A percentile compares a stretch with the other conserved stretches of the same genome.
Conservation (phyloP, 2,797 vertebrate species). For the Gambusia yucatana region DNA sequence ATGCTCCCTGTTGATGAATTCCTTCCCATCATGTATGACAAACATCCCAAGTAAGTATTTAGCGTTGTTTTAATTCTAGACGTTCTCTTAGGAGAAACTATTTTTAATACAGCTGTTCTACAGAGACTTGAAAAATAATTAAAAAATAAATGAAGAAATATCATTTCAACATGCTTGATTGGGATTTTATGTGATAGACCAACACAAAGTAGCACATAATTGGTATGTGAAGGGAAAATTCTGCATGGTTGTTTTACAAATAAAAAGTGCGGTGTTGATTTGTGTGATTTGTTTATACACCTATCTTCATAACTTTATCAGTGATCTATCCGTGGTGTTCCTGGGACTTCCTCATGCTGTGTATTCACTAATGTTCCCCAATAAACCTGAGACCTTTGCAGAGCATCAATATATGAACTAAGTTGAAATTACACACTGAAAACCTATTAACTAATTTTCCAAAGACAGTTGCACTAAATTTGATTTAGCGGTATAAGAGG, state of each 20-base stretch:
- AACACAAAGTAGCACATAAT: background rate
- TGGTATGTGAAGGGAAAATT: background rate
- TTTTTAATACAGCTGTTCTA: background rate
- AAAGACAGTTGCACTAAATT: background rate
- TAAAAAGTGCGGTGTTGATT: background rate
- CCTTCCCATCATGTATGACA: conserved; percentile 97
- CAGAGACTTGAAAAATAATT: background rate
- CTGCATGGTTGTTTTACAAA: background rate
- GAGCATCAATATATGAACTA: background rate
- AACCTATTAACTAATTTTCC: background rate
- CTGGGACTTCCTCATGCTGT: background rate
- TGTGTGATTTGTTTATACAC: background rate
- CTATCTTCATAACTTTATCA: background rate
- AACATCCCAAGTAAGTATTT: conserved; percentile 90
- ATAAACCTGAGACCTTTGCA: background rate
- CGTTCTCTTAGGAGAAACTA: background rate
- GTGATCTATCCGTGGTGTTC: background rate
- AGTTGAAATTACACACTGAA: background rate
- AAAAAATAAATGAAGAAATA: too few species aligned
- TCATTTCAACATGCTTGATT: background rate
- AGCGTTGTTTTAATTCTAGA: background rate
- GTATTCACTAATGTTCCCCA: background rate
- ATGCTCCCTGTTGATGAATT: conserved; percentile 98
- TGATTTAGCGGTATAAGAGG: background rate
- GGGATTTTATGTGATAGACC: background rate